These are phyloP conservation scores for Sebastes paucispinis DNA, from an alignment of 2,797 vertebrate genomes.

Conservation along the genomic window DNA sequence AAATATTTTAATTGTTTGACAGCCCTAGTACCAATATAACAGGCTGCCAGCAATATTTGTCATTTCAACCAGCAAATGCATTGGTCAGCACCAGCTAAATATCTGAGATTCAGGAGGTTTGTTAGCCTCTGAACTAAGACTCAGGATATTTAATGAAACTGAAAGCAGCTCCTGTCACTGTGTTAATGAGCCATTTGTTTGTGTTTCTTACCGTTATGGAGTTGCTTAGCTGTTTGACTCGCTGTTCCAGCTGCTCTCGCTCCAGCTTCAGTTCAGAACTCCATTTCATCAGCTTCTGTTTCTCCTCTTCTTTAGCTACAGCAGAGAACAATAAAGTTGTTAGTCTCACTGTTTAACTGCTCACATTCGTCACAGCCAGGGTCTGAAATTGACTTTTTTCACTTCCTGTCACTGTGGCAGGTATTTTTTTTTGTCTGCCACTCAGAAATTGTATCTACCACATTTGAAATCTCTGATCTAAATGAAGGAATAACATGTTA, in stretches of 20 bases:
- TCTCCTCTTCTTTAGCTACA: constrained; percentile 98
- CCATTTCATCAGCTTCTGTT: constrained; percentile 98
- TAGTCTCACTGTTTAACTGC: not conserved
- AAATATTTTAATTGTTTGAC: no score
- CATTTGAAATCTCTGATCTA: no score
- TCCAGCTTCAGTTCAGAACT: constrained; percentile 97
- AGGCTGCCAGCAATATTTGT: no score
- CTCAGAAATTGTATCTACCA: accelerated
- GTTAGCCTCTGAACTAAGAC: not conserved
- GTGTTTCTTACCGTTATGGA: constrained; percentile 90
- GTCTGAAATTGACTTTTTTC: no score
- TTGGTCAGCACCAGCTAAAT: no score
- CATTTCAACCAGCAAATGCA: no score
- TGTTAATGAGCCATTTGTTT: not conserved
- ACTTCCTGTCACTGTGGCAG: no score
- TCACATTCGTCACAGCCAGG: not conserved
- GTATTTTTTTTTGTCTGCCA: no score
- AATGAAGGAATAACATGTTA: no score
- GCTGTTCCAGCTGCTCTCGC: constrained; percentile 95
- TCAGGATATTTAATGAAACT: not conserved
- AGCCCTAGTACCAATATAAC: no score
- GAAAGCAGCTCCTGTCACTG: not conserved
- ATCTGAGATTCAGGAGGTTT: not conserved
- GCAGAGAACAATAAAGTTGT: constrained; percentile 4
- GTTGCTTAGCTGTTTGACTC: constrained; percentile 97